These are phyloP conservation scores for Crenuchus spilurus DNA, from an alignment of 2,797 vertebrate species.

Conservation along the genomic window DNA sequence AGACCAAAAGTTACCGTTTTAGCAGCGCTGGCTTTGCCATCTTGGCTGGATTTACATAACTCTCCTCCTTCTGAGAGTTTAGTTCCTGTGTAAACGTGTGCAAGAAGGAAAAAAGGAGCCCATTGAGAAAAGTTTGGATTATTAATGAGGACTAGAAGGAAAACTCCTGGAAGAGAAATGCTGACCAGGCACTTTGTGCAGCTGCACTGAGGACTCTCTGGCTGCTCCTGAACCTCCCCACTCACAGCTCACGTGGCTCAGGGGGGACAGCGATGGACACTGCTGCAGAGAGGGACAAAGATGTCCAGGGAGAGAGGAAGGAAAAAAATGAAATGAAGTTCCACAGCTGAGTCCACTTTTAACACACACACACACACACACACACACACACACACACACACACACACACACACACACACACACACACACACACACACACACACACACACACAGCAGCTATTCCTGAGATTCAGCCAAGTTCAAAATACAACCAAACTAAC, in stretches of 20 bases:
- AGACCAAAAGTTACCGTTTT: constrained; percentile 66
- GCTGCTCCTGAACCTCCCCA: constrained; percentile 51
- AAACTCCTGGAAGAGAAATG: constrained; percentile 1
- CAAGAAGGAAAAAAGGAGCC: background rate
- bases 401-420: background rate
- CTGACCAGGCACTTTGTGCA: constrained; percentile 48
- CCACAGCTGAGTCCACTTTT: constrained; percentile 2
- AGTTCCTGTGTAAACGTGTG: constrained; percentile 53
- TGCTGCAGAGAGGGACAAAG: constrained; percentile 42
- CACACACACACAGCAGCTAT: background rate
- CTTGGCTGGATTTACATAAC: constrained; percentile 53
- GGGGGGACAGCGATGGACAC: constrained; percentile 65
- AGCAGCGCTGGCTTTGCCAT: constrained; percentile 56
- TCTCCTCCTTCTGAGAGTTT: constrained; percentile 54
- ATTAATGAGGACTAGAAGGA: background rate
- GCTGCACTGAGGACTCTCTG: constrained; percentile 21
- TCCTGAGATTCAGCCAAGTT: background rate
- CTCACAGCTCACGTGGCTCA: constrained; percentile 50
- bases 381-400: background rate
- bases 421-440: background rate
- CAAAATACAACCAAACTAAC: too few relatives aligned
- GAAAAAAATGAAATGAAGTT: background rate
- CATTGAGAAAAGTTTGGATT: constrained; percentile 17
- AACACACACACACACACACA: background rate
- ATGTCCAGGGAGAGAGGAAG: background rate